Evolutionary conservation across 2,888 invertebrate genomes (phyloP), one percentile per base, ranked within the genome.

Genomic region (Ophion costatus): DNA sequence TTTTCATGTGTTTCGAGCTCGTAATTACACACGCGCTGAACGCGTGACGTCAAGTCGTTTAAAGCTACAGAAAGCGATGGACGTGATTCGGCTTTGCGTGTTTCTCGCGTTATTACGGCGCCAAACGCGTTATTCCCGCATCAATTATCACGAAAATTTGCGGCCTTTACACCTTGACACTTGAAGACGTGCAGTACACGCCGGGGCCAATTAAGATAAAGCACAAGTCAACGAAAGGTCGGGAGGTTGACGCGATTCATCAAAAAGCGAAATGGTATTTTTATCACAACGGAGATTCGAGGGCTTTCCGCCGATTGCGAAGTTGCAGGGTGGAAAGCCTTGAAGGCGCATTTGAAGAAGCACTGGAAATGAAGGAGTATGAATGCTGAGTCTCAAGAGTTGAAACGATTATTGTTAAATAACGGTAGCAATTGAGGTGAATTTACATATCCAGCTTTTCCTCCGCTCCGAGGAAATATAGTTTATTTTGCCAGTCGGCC

Each of bases 401-500:
- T 17, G 51, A 51, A 51, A 51, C 17, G 51, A 51, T 51, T 51
- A 51, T 51, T 51, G 51, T 51, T 51, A 51, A 51, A 59, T 59
- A 59, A 22, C 59, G 59, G 59, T 22, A 9, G 59, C 6, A 59
- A 59, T 59, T 14, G 56, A 22, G 20, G 9, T 59, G 9, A 22
- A 59, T 59, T 59, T 22, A 22, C 22, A 22, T 22, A 59, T 22
- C 7, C 20, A 22, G 22, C 20, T 59, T 22, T 22, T 20, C 20
- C 20, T 9, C 17, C 22, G 59, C 6, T 20, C 22, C 22, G 20
- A 20, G 22, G 9, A 66, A 76, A 38, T 22, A 51, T 17, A 22
- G 75, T 69, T 77, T 77, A 77, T 77, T 77, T 59, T 67, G 59
- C 42, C 66, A 24, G 59, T 77, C 77, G 59, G 17, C 22, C 57